phyloP scores from a whole-genome alignment of 2,797 vertebrate genomes.

The Typhlichthys eigenmanni region DNA sequence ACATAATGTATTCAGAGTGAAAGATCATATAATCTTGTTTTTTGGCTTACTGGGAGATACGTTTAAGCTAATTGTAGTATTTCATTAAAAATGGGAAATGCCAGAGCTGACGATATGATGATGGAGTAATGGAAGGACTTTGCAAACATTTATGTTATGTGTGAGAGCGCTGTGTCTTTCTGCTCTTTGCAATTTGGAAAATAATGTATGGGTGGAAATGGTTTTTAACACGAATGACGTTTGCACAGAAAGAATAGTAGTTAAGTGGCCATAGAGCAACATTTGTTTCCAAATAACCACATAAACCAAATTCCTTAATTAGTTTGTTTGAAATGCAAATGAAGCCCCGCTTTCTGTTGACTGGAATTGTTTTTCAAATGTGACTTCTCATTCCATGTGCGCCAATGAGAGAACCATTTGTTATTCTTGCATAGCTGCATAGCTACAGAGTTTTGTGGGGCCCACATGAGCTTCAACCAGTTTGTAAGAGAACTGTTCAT shows the following conservation, averaged over 20 bases:
- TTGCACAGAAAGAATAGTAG: not conserved
- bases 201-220: not conserved
- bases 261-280: not conserved
- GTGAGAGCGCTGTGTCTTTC: not conserved
- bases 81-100: conserved; percentile 2
- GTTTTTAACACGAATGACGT: not conserved
- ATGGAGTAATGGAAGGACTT: not conserved
- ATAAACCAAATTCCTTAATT: not conserved
- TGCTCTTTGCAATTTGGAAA: not conserved
- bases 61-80: not conserved
- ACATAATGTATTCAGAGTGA: not conserved
- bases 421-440: too few relatives aligned
- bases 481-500: too few relatives aligned
- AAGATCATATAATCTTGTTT: not conserved
- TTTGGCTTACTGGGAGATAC: not conserved
- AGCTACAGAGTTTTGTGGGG: too few relatives aligned
- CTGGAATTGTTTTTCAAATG: too few relatives aligned
- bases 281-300: not conserved
- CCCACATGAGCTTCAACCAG: too few relatives aligned
- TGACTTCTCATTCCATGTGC: too few relatives aligned
- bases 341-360: too few relatives aligned
- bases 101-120: not conserved
- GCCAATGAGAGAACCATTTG: too few relatives aligned
- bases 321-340: not conserved
- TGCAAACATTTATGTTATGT: not conserved